phyloP scores from a whole-genome alignment of 2,797 vertebrate species.

The Hemibagrus guttatus region DNA sequence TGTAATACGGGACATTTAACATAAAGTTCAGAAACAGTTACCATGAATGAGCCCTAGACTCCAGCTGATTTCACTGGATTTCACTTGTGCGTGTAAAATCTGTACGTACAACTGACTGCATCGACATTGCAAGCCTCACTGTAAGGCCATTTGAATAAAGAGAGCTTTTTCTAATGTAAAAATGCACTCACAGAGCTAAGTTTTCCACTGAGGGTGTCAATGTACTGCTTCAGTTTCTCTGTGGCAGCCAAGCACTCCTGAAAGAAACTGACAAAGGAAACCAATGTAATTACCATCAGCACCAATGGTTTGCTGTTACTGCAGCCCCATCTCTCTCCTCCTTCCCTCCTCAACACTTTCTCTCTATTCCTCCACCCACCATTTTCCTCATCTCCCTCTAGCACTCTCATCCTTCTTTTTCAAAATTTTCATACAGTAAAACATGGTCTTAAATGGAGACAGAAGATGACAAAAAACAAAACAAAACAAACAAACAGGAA shows the following conservation, averaged over 20 bases:
- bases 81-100: not conserved
- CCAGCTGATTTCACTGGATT: not conserved
- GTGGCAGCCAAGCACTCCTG: conserved; percentile 82
- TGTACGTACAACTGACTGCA: not conserved
- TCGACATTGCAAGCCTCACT: not conserved
- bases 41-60: not conserved
- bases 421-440: not conserved
- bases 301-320: not conserved
- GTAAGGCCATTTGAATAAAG: not conserved
- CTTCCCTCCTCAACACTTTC: not conserved
- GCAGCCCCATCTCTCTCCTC: not conserved
- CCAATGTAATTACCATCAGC: conserved; percentile 37
- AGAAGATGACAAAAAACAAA: not conserved
- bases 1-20: not conserved
- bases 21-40: not conserved
- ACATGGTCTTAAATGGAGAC: not conserved
- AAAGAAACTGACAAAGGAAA: conserved; percentile 76
- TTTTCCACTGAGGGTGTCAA: conserved; percentile 76
- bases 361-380: not conserved
- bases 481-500: not conserved
- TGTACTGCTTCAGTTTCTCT: conserved; percentile 79
- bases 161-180: not conserved
- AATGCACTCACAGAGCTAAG: conserved; percentile 65
- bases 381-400: not conserved
- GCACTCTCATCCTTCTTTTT: not conserved